Base-by-base conservation (phyloP, 2,888 invertebrate genomes). In the Frankliniella intonsa region DNA sequence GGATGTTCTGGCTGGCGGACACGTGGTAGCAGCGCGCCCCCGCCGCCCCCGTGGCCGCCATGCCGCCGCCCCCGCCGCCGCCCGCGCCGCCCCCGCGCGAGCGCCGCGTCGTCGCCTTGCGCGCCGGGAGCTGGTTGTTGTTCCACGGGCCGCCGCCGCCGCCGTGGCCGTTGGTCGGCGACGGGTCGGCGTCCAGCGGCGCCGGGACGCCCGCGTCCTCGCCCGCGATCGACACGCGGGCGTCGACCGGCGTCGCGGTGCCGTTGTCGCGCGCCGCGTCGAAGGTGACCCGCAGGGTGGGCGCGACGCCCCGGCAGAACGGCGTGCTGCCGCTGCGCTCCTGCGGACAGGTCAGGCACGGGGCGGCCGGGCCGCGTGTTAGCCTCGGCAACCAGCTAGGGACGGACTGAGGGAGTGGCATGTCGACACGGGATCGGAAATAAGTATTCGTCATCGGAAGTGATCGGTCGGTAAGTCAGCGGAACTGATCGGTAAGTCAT, bases 1-100 rank as follows among this genome's bases (percentile, higher is more conserved):
- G 88, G 17, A 94, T 94, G 87, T 94, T 94, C 85, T 92, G 93
- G 81, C 94, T 93, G 81, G 94, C 90, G 55, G 93, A 92, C 86
- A 93, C 90, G 86, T 92, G 76, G 80, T 82, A 82, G 27, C 50
- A 82, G 69, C 69, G 69, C 86, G 88, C 82, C 86, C 86, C 80
- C 85, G 85, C 84, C 88, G 86, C 87, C 88, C 11, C 69, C 22
- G 22, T 25, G 69, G 22, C 22, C n/a, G 83, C 84, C 88, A 86
- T 83, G 88, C 87, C 80, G 87, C 88, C 85, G 88, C 88, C 86
- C 88, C 82, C 86, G 86, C 80, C 85, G 85, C 84, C 88, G 86
- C 87, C 83, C 88, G 3, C 69, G 69, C 69, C 25, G 55, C 55
- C 14, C 17, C 83, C 83, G 5, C 88, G 87, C 0, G 88, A 88